Evolutionary conservation across 2,113 vertebrate genomes (phyloP), one percentile per base, ranked within the genome.

Genomic region (Corydoras maculifer): DNA sequence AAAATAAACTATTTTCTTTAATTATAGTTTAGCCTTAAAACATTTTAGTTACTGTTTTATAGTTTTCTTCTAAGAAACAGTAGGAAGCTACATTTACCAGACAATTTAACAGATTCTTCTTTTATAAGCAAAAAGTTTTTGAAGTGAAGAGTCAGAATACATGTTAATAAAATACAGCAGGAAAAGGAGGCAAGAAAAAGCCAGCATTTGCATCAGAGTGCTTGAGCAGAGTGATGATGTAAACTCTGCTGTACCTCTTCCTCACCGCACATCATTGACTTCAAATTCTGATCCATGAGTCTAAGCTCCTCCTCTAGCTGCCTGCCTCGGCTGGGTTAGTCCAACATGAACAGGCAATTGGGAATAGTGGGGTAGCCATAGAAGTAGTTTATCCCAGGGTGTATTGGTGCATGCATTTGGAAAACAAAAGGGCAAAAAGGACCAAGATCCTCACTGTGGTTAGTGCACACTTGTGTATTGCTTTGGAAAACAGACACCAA

Each of bases 261-360:
- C 84, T 98, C 96, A 84, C 92, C 92, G 86, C 92, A 93, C 91
- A 94, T 93, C 91, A 96, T 90, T 83, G 94, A 94, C 92, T 98
- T 99, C 89, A 97, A 84, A 86, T 90, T 90, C 88, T 96, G 94
- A 86, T 98, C 96, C 96, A 97, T 95, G 81, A 94, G 92, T 85
- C 88, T 90, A 77, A 97, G 92, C 82, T 98, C 94, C 82, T 95
- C 93, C 86, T 96, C 94, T 87, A 97, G 87, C 77, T 96, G 91
- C 86, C 93, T 92, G 86, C 88, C 84, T 78, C 93, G 92, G 84
- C 97, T 98, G 86, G 81, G 88, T 90, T 89, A 88, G 85, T 88
- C 84, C 84, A 83, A 67, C 76, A 62, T 29, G 64, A 78, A 69
- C 58, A 11, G 65, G 57, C 58, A 75, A 54, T 51, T n/a, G 11